Evolutionary conservation across 1,140 invertebrate species (phyloP), one percentile per base, ranked within the genome.

Genomic region (Berghia stephanieae): DNA sequence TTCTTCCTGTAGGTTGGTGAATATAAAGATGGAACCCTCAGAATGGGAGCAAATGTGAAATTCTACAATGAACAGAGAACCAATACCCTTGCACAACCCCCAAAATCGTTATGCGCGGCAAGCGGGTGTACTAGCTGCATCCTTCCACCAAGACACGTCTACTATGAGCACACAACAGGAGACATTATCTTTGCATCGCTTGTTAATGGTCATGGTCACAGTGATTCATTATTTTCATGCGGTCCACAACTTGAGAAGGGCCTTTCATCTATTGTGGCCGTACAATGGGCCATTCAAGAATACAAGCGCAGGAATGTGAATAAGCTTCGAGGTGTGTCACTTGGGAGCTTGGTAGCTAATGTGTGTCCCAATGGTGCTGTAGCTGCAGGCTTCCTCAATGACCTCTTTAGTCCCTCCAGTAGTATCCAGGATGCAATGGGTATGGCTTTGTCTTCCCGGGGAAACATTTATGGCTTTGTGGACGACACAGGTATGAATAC

Each of bases 311-410:
- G 73, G 44, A 75, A 84, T 27, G 78, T 81, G 2, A 66, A 66
- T 0, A 80, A 83, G 13, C 66, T 84, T 3, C 73, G 78, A 27
- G 80, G 80, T 3, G 80, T 87, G 0, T 66, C 72, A 27, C 80
- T 87, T 42, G 86, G 85, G n/a, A 80, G 77, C 24, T 66, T 87
- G 8, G 70, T 86, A 42, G 78, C 81, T 38, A 84, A 86, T 79
- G 42, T 82, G 27, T 87, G 86, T 74, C 78, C 77, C 4, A 75
- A 77, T 69, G 44, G 76, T 70, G 38, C 77, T 40, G 34, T 77
- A 55, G 82, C 57, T 21, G 74, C 57, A 43, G 84, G 57, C 44
- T 83, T 86, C 36, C 55, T 86, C 1, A 81, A 81, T 46, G 81
- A 85, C 69, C 44, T 87, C 2, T 73, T 84, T 3, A 80, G 79